Percentiles rank a stretch among this genome's conserved stretches.
These are phyloP conservation scores for Temnothorax rugatulus DNA, from an alignment of 2,888 invertebrate species.

Conservation along the genomic window DNA sequence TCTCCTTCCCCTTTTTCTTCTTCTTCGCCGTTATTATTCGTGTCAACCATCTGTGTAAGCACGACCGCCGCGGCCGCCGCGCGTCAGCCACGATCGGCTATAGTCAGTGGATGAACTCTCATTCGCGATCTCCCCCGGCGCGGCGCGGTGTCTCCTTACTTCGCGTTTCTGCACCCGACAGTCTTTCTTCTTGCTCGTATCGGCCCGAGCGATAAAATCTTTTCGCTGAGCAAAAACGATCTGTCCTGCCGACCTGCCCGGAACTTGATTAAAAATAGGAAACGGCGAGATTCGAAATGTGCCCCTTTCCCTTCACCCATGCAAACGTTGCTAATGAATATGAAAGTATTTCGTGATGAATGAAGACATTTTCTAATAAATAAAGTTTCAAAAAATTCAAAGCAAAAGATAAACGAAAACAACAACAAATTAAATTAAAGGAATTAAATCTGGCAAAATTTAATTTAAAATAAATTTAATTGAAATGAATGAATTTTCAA, in stretches of 20 bases:
- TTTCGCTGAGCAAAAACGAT: background rate
- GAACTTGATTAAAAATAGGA: background rate
- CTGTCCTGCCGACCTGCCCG: background rate
- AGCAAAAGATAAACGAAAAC: background rate
- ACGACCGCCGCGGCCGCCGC: conserved; percentile 35
- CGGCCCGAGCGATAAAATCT: conserved; percentile 18
- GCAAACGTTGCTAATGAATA: background rate
- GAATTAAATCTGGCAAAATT: background rate
- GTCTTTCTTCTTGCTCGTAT: conserved; percentile 31
- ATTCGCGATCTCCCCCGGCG: conserved; percentile 54
- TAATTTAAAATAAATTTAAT: background rate
- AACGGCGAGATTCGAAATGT: background rate
- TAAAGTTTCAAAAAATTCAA: background rate
- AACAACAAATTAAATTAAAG: conserved; percentile 6
- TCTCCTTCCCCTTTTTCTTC: background rate
- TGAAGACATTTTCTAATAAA: background rate
- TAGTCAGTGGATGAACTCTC: conserved; percentile 65
- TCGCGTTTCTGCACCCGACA: conserved; percentile 56
- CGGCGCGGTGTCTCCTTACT: conserved; percentile 20
- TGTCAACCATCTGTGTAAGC: conserved; percentile 69
- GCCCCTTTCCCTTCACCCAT: too few relatives aligned
- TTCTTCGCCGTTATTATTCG: conserved; percentile 63
- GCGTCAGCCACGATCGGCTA: conserved; percentile 44
- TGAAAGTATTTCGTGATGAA: background rate
- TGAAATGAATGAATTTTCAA: background rate